Evolutionary conservation across 2,888 invertebrate species (phyloP).

Genomic region (Pilophorus perplexus): DNA sequence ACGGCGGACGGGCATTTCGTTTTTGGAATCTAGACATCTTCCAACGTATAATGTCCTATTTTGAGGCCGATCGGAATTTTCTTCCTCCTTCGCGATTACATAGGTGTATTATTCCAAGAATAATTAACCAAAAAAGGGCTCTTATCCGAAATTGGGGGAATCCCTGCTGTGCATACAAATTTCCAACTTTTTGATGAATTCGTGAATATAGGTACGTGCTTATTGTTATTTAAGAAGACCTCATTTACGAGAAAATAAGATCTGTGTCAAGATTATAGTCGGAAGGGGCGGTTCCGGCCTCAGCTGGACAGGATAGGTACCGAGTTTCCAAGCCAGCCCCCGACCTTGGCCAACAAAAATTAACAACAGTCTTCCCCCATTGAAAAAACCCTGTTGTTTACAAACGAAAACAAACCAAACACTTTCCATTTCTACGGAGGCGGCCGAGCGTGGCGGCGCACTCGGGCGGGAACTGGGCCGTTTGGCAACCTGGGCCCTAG

Average conservation of each 20-base stretch:
- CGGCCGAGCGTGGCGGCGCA: constrained; percentile 19
- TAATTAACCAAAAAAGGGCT: too few species aligned
- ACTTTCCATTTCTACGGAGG: constrained; percentile 31
- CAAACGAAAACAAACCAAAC: constrained; percentile 14
- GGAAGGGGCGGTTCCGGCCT: constrained; percentile 32
- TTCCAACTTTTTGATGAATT: too few species aligned
- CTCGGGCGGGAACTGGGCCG: constrained; percentile 35
- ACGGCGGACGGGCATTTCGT: too few species aligned
- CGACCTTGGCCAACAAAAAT: constrained; percentile 36
- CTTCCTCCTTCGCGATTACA: too few species aligned
- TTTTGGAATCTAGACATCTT: too few species aligned
- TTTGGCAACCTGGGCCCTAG: too few species aligned
- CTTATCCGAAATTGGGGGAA: too few species aligned
- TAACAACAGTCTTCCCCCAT: constrained; percentile 16
- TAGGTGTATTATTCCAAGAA: too few species aligned
- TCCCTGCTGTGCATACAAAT: too few species aligned
- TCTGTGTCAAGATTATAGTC: constrained; percentile 6
- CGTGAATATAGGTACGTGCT: neutral
- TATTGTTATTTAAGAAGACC: neutral
- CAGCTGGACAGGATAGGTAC: constrained; percentile 14
- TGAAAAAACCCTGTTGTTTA: too few species aligned
- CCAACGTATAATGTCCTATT: too few species aligned
- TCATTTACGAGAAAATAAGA: neutral
- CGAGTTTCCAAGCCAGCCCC: neutral
- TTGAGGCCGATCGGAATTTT: too few species aligned